phyloP scores from a whole-genome alignment of 1,140 invertebrate genomes.

The Diuraphis noxia region DNA sequence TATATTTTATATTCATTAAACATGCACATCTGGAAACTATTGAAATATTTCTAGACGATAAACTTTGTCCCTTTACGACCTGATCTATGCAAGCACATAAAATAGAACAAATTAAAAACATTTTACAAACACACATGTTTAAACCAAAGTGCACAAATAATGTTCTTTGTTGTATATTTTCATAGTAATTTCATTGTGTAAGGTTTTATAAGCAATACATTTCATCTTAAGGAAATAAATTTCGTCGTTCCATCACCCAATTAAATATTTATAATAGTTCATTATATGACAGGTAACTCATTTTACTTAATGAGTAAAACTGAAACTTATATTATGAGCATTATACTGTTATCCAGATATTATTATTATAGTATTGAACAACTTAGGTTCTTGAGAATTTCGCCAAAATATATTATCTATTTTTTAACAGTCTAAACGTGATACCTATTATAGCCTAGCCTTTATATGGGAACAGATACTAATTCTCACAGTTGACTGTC shows the following conservation, averaged over 20 bases:
- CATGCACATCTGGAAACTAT: slow-evolving; percentile 37
- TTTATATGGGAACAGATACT: not conserved
- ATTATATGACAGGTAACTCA: not conserved
- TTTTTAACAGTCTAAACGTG: not conserved
- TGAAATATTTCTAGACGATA: slow-evolving; percentile 31
- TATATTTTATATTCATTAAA: slow-evolving; percentile 20
- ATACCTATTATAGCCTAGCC: not conserved
- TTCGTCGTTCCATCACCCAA: not conserved
- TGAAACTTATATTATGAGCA: not conserved
- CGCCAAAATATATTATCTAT: not conserved
- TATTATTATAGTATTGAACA: not conserved
- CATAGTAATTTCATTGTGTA: not conserved
- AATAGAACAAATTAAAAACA: slow-evolving; percentile 42
- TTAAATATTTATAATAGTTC: not conserved
- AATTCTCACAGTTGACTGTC: not conserved
- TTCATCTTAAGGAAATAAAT: not conserved
- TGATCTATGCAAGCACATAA: slow-evolving; percentile 21
- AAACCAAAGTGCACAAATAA: not conserved
- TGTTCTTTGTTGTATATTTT: slow-evolving; percentile 16
- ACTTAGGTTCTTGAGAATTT: not conserved
- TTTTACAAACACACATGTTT: slow-evolving; percentile 30
- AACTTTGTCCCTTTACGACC: slow-evolving; percentile 22
- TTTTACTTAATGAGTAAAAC: not conserved
- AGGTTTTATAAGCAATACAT: not conserved
- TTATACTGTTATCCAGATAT: not conserved